Conservation (phyloP, 2,797 vertebrate genomes). For the Remorina albescens region DNA sequence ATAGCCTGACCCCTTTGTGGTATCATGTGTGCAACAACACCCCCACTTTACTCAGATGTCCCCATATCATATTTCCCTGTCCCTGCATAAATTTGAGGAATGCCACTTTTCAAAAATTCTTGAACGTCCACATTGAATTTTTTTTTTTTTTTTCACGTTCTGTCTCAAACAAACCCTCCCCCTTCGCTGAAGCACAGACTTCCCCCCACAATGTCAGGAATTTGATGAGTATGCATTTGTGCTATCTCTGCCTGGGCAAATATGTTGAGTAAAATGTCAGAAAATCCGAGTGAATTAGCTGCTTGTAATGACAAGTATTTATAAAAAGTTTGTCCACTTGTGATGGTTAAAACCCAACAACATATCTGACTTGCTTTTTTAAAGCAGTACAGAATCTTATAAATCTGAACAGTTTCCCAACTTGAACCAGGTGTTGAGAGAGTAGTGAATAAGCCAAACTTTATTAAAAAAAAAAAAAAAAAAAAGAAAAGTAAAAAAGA, state of each 20-base stretch:
- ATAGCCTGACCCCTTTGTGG: slow-evolving; percentile 75
- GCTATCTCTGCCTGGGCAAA: slow-evolving; percentile 59
- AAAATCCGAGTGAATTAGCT: slow-evolving; percentile 41
- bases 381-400: neutral
- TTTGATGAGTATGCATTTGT: slow-evolving; percentile 79
- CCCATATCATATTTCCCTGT: slow-evolving; percentile 41
- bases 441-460: slow-evolving; percentile 23
- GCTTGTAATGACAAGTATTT: neutral
- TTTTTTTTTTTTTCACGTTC: slow-evolving; percentile 22
- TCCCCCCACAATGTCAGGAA: slow-evolving; percentile 76
- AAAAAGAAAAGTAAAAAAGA: neutral
- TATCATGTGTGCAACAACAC: slow-evolving; percentile 40
- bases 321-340: neutral
- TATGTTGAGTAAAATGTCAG: slow-evolving; percentile 57
- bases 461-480: slow-evolving; percentile 35
- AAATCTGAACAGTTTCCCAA: slow-evolving; percentile 8
- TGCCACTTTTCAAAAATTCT: slow-evolving; percentile 33
- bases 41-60: slow-evolving; percentile 22
- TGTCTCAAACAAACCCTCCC: slow-evolving; percentile 55
- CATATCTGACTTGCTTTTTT: slow-evolving; percentile 3
- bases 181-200: slow-evolving; percentile 51
- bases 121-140: slow-evolving; percentile 11
- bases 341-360: slow-evolving; percentile 3
- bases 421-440: slow-evolving; percentile 31
- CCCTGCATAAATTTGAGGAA: slow-evolving; percentile 38